Percentiles rank a stretch among this genome's conserved stretches.
Conservation (phyloP, 2,797 vertebrate genomes). For the Acipenser ruthenus region DNA sequence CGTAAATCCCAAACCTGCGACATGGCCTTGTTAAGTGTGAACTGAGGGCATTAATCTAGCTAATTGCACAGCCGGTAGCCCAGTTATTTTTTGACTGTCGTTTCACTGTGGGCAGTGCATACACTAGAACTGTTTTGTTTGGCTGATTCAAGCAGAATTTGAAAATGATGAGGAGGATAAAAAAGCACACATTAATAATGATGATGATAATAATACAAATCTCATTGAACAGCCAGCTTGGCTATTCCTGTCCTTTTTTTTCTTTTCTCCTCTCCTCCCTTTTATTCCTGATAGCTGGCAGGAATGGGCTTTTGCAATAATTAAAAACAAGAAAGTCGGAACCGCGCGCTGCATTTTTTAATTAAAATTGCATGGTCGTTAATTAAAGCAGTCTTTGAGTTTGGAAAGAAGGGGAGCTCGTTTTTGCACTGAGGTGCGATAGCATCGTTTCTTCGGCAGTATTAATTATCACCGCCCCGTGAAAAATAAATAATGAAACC, state of each 20-base stretch:
- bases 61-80: slow-evolving; percentile 35
- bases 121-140: not conserved
- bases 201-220: not conserved
- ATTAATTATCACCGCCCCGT: not conserved
- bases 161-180: not conserved
- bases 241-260: not conserved
- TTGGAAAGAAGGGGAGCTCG: not conserved
- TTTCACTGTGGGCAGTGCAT: slow-evolving; percentile 27
- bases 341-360: not conserved
- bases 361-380: not conserved
- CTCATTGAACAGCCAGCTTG: not conserved
- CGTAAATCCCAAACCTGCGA: slow-evolving; percentile 31
- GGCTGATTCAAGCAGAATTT: not conserved
- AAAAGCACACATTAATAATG: not conserved
- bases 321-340: not conserved
- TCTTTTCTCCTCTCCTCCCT: too few species aligned
- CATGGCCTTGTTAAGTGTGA: slow-evolving; percentile 30
- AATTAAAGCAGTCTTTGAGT: not conserved
- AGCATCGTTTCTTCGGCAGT: not conserved
- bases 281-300: not conserved
- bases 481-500: not conserved
- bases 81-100: slow-evolving; percentile 11
- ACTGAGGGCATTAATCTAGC: slow-evolving; percentile 47
- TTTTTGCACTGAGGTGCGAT: not conserved
- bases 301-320: not conserved